Percentiles rank a stretch among this genome's conserved stretches.
Conservation (phyloP, 2,113 vertebrate genomes). For the Neotoma lepida region DNA sequence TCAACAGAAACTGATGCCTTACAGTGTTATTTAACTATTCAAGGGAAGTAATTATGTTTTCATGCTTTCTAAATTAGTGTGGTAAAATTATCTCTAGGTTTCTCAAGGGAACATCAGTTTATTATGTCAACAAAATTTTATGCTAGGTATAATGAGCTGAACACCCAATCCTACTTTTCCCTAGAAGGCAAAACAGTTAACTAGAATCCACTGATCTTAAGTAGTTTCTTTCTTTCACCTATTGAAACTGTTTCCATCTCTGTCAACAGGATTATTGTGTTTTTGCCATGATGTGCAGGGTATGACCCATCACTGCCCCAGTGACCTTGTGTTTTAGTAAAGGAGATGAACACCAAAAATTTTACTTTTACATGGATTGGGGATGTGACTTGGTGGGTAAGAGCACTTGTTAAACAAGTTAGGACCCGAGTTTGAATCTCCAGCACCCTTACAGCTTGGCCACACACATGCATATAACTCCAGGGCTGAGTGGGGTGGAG, state of each 20-base stretch:
- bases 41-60: constrained; percentile 83
- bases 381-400: neutral
- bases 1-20: constrained; percentile 75
- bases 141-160: constrained; percentile 70
- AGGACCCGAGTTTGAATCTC: neutral
- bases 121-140: constrained; percentile 81
- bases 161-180: constrained; percentile 20
- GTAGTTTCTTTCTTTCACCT: neutral
- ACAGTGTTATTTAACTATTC: constrained; percentile 78
- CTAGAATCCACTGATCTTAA: neutral
- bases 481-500: neutral
- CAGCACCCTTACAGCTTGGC: neutral
- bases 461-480: neutral
- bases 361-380: neutral
- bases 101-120: constrained; percentile 78
- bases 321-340: neutral
- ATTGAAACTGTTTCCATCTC: neutral
- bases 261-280: neutral
- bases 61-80: constrained; percentile 80
- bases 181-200: constrained; percentile 1
- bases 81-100: constrained; percentile 77
- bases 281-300: neutral
- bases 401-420: neutral
- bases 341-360: neutral
- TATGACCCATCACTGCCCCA: neutral